phyloP scores from a whole-genome alignment of 2,888 invertebrate genomes.

The Escarpia spicata region DNA sequence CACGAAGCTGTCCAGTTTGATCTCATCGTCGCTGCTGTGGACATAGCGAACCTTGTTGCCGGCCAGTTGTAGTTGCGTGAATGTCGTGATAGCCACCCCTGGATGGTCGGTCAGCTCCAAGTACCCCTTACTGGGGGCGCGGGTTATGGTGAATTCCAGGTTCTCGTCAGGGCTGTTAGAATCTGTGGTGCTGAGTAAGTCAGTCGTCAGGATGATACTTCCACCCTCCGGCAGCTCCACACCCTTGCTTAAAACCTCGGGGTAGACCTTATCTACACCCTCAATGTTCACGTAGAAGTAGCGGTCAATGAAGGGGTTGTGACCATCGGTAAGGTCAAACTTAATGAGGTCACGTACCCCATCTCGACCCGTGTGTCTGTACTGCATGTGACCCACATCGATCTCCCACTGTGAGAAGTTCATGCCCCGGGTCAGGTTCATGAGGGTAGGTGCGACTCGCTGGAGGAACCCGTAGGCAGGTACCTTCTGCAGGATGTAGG shows the following conservation, averaged over 20 bases:
- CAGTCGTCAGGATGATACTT: constrained; percentile 58
- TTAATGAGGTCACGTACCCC: constrained; percentile 63
- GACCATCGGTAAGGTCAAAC: constrained; percentile 64
- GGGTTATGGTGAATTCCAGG: constrained; percentile 59
- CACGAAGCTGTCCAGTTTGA: constrained; percentile 64
- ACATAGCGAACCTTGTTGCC: constrained; percentile 63
- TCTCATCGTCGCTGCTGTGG: constrained; percentile 60
- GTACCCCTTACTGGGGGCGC: constrained; percentile 59
- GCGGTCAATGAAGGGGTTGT: constrained; percentile 61
- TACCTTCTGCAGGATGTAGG: constrained; percentile 56
- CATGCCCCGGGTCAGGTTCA: constrained; percentile 57
- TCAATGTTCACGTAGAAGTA: constrained; percentile 63
- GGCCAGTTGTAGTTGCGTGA: constrained; percentile 63
- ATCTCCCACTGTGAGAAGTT: constrained; percentile 64
- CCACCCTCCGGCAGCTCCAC: constrained; percentile 63
- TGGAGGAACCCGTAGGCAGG: constrained; percentile 60
- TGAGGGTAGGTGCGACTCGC: constrained; percentile 37
- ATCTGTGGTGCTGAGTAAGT: constrained; percentile 61
- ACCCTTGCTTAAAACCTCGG: constrained; percentile 60
- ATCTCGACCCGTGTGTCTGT: constrained; percentile 58
- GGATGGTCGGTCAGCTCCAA: constrained; percentile 57
- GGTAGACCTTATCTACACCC: constrained; percentile 59
- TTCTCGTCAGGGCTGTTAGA: constrained; percentile 58
- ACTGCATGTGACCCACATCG: constrained; percentile 55
- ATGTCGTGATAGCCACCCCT: constrained; percentile 56